Evolutionary conservation across 2,888 invertebrate genomes (phyloP), one percentile per base, ranked within the genome.

Genomic region (Laspeyria flexula): DNA sequence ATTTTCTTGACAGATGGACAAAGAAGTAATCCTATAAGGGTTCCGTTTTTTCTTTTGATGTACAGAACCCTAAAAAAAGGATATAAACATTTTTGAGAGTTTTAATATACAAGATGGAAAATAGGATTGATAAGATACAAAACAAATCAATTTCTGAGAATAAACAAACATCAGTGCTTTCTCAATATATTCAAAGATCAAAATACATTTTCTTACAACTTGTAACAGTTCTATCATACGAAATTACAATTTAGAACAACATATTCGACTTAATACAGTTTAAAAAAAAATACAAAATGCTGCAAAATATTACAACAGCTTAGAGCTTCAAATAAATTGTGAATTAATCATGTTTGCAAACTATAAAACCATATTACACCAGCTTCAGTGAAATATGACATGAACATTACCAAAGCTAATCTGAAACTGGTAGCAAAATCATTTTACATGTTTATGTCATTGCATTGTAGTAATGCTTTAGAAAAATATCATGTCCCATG

Each of bases 181-280:
- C 75, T 84, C 79, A 83, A 86, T 90, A 90, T 91, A 91, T 89
- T 90, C 83, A 85, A 89, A 90, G 88, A 86, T 88, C 88, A 90
- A 91, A 90, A 90, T 90, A 89, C 88, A 90, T 85, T 90, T 25
- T 90, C 84, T 88, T 86, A 88, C 81, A 90, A 86, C 84, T 85
- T 81, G 67, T 84, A 90, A 90, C 90, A 90, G 83, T 87, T 85
- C 85, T 85, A 88, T 88, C 85, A 88, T 87, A 84, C 85, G 81
- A 86, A 85, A 87, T 86, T 88, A 86, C 84, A 86, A 84, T 83
- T 83, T 81, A 66, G 81, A 83, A 84, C 82, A 86, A 85, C 77
- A 79, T 70, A 60, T 71, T 65, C 49, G 64, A 77, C 71, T 71
- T 73, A 77, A 75, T 75, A 79, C 76, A 79, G 83, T 80, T 81